Evolutionary conservation across 2,797 vertebrate genomes (phyloP), one percentile per base, ranked within the genome.

Genomic region (Taeniopygia guttata): DNA sequence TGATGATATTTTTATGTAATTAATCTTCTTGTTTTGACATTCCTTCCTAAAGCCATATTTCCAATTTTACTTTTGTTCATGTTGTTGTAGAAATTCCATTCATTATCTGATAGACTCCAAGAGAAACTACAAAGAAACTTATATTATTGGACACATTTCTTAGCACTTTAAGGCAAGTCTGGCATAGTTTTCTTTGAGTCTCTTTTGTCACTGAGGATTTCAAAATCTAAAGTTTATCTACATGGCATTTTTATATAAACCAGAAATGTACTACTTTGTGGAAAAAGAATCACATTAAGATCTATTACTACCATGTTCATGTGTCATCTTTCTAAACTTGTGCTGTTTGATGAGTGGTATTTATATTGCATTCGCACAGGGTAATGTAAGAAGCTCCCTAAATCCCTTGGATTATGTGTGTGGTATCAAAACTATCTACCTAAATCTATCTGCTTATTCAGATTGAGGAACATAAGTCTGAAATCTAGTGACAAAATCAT

Each of bases 371-470:
- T 89, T 89, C 67, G 13, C 18, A 74, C 18, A 80, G 12, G 10
- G 4, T 30, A 73, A 17, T 72, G 23, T 73, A 92, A 94, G 43
- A 75, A 89, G 27, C 16, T 93, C 16, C 32, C 49, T 79, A 83
- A 93, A 92, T 8, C 27, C 64, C 25, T 64, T 63, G 52, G 56
- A 91, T 95, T 85, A 78, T 34, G 26, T 34, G 5, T 55, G 5
- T 25, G 17, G 10, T 58, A 88, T 86, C 68, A 83, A 89, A 92
- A 64, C 22, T 64, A 66, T 68, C 72, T 72, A 29, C 26, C 23
- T 84, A 84, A 94, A 86, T 64, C n/a, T 81, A 81, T 54, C 76
- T 90, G 19, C 29, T 88, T 91, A 76, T 87, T 94, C 84, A 75
- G n/a, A 75, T 4, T 86, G 87, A 90, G 77, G 26, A 85, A 75